Percentiles rank a stretch among this genome's conserved stretches.
Evolutionary conservation across 2,888 invertebrate genomes (phyloP).

Genomic region (Philopedon plagiatum): DNA sequence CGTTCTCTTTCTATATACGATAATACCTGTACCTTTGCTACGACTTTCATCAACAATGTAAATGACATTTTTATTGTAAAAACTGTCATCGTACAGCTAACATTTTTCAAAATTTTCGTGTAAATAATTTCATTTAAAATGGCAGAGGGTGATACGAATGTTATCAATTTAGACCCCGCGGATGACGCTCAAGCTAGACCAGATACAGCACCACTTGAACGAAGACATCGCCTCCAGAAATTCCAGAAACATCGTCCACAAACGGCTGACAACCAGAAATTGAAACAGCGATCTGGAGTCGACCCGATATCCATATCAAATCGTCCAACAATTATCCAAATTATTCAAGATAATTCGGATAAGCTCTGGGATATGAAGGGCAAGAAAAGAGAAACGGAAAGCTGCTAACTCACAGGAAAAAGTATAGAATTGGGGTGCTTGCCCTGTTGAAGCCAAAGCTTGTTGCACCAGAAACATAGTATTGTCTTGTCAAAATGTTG

Average conservation of each 20-base stretch:
- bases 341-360: not conserved
- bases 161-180: not conserved
- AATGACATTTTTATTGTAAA: not conserved
- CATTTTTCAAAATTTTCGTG: slow-evolving; percentile 1
- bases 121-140: slow-evolving; percentile 1
- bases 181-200: not conserved
- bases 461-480: not conserved
- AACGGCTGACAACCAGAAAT: slow-evolving; percentile 1
- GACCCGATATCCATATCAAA: not conserved
- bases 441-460: not conserved
- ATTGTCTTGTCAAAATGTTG: not conserved
- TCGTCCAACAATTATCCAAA: not conserved
- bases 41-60: not conserved
- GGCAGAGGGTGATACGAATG: not conserved
- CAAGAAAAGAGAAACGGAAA: not conserved
- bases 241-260: slow-evolving; percentile 6
- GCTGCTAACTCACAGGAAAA: no score
- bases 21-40: not conserved
- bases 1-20: not conserved
- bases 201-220: not conserved
- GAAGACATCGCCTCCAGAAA: not conserved
- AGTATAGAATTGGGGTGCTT: no score
- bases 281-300: not conserved
- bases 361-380: not conserved
- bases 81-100: not conserved